phyloP scores from a whole-genome alignment of 2,888 invertebrate genomes.

The Minunthozetes semirufus region DNA sequence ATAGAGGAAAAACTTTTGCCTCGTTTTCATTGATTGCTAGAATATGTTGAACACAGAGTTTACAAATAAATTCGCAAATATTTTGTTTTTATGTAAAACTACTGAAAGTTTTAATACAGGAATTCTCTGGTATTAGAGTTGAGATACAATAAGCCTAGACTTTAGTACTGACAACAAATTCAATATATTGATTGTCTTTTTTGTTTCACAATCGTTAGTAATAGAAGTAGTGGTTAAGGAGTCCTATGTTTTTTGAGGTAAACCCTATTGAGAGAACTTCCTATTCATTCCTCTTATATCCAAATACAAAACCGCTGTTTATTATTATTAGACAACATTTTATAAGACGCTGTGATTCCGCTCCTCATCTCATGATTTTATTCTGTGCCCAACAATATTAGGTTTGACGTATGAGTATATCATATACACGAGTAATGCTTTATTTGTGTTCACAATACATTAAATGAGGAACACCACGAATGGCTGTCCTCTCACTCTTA shows the following conservation, averaged over 20 bases:
- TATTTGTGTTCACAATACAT: too few relatives aligned
- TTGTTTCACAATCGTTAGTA: background rate
- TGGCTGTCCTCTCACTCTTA: too few relatives aligned
- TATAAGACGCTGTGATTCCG: slow-evolving; percentile 7
- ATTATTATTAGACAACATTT: slow-evolving; percentile 7
- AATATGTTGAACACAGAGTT: background rate
- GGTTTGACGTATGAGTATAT: background rate
- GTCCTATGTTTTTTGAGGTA: background rate
- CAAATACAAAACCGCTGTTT: too few relatives aligned
- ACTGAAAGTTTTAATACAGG: too few relatives aligned
- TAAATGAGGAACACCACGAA: too few relatives aligned
- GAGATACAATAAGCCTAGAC: too few relatives aligned
- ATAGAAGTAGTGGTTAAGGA: background rate
- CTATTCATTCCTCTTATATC: background rate
- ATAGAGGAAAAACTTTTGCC: background rate
- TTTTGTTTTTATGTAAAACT: background rate
- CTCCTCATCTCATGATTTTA: background rate
- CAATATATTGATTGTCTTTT: slow-evolving; percentile 1
- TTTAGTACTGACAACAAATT: too few relatives aligned
- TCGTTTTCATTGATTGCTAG: background rate
- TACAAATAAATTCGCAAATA: background rate
- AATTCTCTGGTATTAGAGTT: too few relatives aligned
- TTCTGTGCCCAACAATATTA: background rate
- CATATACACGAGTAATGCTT: background rate
- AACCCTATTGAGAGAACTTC: slow-evolving; percentile 12